phyloP scores from a whole-genome alignment of 2,797 vertebrate genomes.

The Oreochromis mossambicus region DNA sequence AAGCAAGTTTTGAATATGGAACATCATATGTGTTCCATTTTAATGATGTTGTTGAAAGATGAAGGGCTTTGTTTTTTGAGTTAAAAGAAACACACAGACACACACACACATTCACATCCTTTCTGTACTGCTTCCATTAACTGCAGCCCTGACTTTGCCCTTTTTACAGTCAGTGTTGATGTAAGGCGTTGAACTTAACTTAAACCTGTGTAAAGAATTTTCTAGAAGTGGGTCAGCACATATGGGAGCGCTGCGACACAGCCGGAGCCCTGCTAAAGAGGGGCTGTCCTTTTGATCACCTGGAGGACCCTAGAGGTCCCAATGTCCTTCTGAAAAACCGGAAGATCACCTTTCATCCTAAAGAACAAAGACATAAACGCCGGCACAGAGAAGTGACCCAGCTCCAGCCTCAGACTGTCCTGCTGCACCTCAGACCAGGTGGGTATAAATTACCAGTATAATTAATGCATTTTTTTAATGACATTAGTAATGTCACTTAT shows the following conservation, averaged over 20 bases:
- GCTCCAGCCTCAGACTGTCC: background rate
- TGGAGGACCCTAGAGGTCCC: conserved; percentile 31
- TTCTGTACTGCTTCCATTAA: background rate
- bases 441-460: background rate
- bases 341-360: conserved; percentile 1
- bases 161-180: background rate
- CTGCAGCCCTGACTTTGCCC: background rate
- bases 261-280: background rate
- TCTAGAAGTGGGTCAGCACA: conserved; percentile 23
- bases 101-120: background rate
- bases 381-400: background rate
- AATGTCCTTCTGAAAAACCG: conserved; percentile 15
- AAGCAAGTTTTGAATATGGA: background rate
- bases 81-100: background rate
- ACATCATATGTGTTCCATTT: background rate
- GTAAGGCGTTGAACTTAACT: background rate
- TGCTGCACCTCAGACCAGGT: conserved; percentile 6
- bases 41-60: background rate
- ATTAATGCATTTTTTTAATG: background rate
- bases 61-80: background rate
- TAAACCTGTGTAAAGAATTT: background rate
- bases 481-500: background rate
- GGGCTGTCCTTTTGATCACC: conserved; percentile 12
- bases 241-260: conserved; percentile 20
- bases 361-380: background rate